These are phyloP conservation scores for Pipa parva DNA, from an alignment of 2,113 vertebrate genomes.

Conservation along the genomic window DNA sequence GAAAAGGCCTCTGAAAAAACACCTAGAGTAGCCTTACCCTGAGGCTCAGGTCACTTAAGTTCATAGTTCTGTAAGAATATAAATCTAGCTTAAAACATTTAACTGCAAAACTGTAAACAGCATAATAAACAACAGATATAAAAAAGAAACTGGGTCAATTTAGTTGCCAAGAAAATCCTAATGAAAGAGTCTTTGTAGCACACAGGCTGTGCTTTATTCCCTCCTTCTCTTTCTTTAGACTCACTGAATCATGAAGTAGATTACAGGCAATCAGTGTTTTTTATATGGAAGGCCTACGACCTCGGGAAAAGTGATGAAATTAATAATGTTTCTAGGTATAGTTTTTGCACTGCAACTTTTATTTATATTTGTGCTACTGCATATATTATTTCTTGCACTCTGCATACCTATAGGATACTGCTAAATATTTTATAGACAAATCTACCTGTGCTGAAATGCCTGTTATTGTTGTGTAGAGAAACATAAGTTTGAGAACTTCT, in stretches of 20 bases:
- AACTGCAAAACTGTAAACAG: not conserved
- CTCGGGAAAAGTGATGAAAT: not conserved
- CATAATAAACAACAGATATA: not conserved
- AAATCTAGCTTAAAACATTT: no score
- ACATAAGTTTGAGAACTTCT: no score
- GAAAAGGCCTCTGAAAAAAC: no score
- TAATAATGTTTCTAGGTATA: not conserved
- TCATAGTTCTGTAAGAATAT: no score
- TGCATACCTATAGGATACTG: no score
- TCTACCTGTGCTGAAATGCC: no score
- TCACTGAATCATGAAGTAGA: not conserved
- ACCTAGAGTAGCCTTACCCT: no score
- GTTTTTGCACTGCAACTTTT: not conserved
- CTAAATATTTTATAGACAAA: no score
- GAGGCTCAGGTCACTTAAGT: no score
- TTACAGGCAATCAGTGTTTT: not conserved
- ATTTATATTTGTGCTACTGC: not conserved
- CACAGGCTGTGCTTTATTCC: slow-evolving; percentile 14
- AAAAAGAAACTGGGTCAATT: slow-evolving; percentile 9
- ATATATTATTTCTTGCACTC: no score
- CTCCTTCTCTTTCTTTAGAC: not conserved
- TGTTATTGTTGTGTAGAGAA: no score
- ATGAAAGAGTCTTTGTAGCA: slow-evolving; percentile 27
- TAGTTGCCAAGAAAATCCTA: slow-evolving; percentile 19
- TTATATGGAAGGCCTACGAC: not conserved